Base-by-base conservation (phyloP, 1,140 invertebrate genomes). In the Popillia japonica region DNA sequence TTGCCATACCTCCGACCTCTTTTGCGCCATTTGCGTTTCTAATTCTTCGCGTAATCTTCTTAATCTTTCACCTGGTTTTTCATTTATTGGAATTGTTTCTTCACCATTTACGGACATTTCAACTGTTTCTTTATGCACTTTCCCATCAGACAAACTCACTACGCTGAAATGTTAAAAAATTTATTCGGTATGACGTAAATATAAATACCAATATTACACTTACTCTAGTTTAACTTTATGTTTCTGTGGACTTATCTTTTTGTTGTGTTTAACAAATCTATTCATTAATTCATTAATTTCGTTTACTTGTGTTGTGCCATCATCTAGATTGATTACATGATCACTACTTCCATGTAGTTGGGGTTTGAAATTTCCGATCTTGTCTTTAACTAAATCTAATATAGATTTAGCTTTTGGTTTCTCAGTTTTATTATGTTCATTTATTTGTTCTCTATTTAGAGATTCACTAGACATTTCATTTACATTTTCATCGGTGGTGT, bases 1-100 rank as follows among this genome's bases (percentile, higher is more conserved):
- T 79, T 90, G 89, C 91, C 92, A 92, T 83, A 93, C 89, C 77
- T 92, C 86, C 23, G 89, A 88, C 72, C 92, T 87, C 80, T 90
- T 90, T 55, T 88, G 86, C 0, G 88, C 88, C 82, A 94, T 94
- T 87, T 91, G 86, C 17, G 89, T 85, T 82, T 92, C 89, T 8
- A 95, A 86, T 80, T 90, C 89, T 79, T 91, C 89, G 84, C 90
- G 91, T 44, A 94, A 85, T 79, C 89, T 89, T 44, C 88, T 82
- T 73, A 92, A 86, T 83, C 89, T 90, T 23, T 80, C 88, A 0
- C 93, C 92, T 48, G 93, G 92, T 84, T 90, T 90, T 34, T 88
- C 84, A 81, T 86, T 83, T 27, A 76, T 82, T 74, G 85, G 81
- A 76, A 79, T 85, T 14, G 79, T 76, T 64, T 80, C 80, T 9